Evolutionary conservation across 2,113 vertebrate species (phyloP).

Genomic region (Eclectus roratus): DNA sequence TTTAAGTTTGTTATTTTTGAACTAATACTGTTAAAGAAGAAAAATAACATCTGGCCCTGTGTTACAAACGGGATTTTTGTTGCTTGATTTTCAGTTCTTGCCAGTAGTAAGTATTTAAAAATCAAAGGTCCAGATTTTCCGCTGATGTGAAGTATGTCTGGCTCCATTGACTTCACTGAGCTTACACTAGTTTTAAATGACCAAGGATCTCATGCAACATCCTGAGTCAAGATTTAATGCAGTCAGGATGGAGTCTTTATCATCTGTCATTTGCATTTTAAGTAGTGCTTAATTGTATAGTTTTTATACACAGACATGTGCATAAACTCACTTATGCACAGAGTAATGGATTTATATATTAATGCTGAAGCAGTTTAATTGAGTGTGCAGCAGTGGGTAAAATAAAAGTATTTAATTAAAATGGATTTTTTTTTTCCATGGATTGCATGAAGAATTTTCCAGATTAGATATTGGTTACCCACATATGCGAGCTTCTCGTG

Average conservation of each 20-base stretch:
- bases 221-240: conserved; percentile 9
- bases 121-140: conserved; percentile 29
- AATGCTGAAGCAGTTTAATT: conserved; percentile 46
- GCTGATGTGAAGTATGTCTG: neutral
- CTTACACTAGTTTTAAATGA: neutral
- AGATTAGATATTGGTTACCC: neutral
- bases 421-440: conserved; percentile 18
- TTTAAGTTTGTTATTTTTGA: neutral
- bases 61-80: neutral
- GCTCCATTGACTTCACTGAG: neutral
- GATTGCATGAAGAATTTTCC: neutral
- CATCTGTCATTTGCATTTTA: conserved; percentile 44
- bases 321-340: conserved; percentile 15
- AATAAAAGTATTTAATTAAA: conserved; percentile 61
- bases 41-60: neutral
- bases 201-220: neutral
- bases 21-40: neutral
- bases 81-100: neutral
- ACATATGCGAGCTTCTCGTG: neutral
- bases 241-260: neutral
- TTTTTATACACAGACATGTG: neutral
- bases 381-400: conserved; percentile 25
- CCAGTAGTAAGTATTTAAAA: conserved; percentile 29
- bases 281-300: conserved; percentile 12
- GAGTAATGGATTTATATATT: conserved; percentile 7